Conservation (phyloP, 2,797 vertebrate genomes). For the Arctocebus calabarensis region DNA sequence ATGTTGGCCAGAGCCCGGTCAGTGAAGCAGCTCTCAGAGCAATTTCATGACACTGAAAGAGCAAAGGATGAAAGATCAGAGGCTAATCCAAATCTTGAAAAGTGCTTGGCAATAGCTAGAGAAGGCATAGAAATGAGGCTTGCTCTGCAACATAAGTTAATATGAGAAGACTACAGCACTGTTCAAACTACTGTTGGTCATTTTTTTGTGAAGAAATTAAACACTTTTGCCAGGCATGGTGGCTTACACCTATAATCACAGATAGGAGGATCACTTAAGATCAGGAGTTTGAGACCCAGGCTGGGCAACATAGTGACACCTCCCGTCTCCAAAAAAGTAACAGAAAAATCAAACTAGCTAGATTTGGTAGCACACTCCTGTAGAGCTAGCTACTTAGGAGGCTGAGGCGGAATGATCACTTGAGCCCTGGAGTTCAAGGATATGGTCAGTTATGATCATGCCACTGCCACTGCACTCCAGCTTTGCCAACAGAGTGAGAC, state of each 20-base stretch:
- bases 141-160: accelerated
- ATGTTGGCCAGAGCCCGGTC: not conserved
- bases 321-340: not conserved
- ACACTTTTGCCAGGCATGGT: not conserved
- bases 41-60: not conserved
- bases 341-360: not conserved
- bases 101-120: not conserved
- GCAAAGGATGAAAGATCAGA: not conserved
- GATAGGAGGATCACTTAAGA: not conserved
- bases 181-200: not conserved
- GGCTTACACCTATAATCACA: not conserved
- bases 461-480: no score
- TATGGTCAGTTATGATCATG: no score
- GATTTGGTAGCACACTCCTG: not conserved
- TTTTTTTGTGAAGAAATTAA: not conserved
- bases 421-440: no score
- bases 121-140: not conserved
- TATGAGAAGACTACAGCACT: not conserved
- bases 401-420: no score
- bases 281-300: not conserved
- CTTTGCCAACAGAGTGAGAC: no score
- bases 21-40: not conserved
- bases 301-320: not conserved
- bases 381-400: not conserved
- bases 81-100: not conserved